phyloP scores from a whole-genome alignment of 2,888 invertebrate species.

The Drosophila trichaetosa region DNA sequence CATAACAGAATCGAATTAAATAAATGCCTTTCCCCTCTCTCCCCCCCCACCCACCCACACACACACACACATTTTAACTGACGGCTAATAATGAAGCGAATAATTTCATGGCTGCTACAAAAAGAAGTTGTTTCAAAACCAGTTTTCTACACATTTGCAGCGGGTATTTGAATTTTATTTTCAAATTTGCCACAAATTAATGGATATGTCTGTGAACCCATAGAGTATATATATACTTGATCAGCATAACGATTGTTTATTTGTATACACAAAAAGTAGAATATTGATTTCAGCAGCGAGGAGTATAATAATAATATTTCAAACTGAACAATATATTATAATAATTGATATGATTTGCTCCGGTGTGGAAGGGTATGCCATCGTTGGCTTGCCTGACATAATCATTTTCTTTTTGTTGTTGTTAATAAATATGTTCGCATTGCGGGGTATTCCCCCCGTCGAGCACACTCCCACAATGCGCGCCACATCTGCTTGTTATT shows the following conservation, averaged over 20 bases:
- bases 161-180: background rate
- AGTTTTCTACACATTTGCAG: background rate
- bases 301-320: background rate
- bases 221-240: background rate
- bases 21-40: background rate
- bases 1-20: slow-evolving; percentile 5
- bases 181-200: background rate
- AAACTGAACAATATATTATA: background rate
- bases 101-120: background rate
- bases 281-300: background rate
- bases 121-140: background rate
- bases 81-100: background rate
- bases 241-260: background rate
- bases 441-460: slow-evolving; percentile 1
- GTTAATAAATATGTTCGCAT: background rate
- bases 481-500: slow-evolving; percentile 16
- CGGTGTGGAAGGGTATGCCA: background rate
- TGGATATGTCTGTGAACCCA: background rate
- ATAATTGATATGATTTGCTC: background rate
- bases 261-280: background rate
- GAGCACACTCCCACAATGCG: background rate
- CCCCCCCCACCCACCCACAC: background rate
- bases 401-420: background rate
- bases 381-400: background rate
- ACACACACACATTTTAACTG: fast-evolving